A percentile compares a stretch with the other conserved stretches of the same genome.
These are phyloP conservation scores for Nibea coibor DNA, from an alignment of 2,113 vertebrate species.

Conservation along the genomic window DNA sequence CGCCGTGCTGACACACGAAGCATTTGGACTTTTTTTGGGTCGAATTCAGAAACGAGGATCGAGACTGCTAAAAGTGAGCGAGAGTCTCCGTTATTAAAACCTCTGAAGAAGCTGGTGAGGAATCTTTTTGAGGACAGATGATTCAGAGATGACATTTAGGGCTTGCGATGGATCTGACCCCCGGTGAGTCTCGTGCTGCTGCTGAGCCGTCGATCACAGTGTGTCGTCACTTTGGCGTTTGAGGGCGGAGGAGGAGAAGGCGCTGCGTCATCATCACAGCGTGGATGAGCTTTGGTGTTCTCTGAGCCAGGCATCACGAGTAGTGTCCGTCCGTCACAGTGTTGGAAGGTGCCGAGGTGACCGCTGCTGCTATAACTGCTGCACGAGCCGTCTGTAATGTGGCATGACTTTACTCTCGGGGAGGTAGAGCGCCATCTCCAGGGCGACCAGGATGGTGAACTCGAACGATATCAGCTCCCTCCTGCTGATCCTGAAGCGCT, in stretches of 20 bases:
- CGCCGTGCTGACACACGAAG: no score
- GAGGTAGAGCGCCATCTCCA: slow-evolving; percentile 97
- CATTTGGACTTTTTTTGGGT: no score
- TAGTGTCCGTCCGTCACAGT: background rate
- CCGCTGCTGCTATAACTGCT: slow-evolving; percentile 65
- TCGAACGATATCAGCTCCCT: slow-evolving; percentile 94
- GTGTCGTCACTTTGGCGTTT: slow-evolving; percentile 31
- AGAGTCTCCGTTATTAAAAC: background rate
- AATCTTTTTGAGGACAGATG: background rate
- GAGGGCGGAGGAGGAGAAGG: background rate
- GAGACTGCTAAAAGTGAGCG: background rate
- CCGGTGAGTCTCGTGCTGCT: background rate
- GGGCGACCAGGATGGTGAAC: slow-evolving; percentile 96
- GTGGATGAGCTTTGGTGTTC: slow-evolving; percentile 22
- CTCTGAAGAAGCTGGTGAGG: background rate
- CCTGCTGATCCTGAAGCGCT: slow-evolving; percentile 94
- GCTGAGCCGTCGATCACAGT: slow-evolving; percentile 25
- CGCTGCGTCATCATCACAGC: background rate
- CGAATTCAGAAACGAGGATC: no score
- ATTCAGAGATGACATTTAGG: background rate
- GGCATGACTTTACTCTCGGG: slow-evolving; percentile 96
- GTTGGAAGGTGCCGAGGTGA: background rate
- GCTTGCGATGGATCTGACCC: background rate
- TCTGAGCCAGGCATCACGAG: background rate
- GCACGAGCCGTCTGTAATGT: slow-evolving; percentile 92